Evolutionary conservation across 2,888 invertebrate species (phyloP), one percentile per base, ranked within the genome.

Genomic region (Drosophila pegasa): DNA sequence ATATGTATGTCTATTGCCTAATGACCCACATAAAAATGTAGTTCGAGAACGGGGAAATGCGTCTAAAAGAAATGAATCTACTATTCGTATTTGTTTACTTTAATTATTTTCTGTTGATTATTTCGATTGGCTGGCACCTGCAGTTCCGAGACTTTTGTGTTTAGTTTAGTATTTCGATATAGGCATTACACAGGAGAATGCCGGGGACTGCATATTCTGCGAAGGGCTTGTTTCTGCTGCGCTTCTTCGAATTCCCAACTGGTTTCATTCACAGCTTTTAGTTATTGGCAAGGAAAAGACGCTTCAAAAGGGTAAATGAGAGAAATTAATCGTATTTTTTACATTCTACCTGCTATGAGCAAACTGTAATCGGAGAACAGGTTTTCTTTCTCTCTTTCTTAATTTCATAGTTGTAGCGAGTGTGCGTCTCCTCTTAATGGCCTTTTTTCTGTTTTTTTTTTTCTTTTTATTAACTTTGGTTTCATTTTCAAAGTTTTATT

Each of bases 321-420:
- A 62, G 52, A 55, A 60, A 54, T 33, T 4, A 75, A 57, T 41
- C 60, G 38, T 51, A 61, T 75, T 31, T n/a, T 29, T 45, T 51
- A 48, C 27, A 55, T 48, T 54, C 43, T 86, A 77, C 68, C 78
- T 71, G 74, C 52, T 71, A 50, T 64, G 45, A 14, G 38, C 18
- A 27, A 35, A 57, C n/a, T 55, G 57, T 64, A 71, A 70, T 12
- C 52, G 16, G 37, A 61, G 51, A 74, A 76, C 73, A 56, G 55
- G 76, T 76, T 74, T 55, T 55, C 12, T 16, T 33, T 48, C 22
- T 22, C 18, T 43, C 35, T 43, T 29, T 64, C 37, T 50, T 10
- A 31, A 38, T 41, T 63, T 55, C 9, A 20, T 48, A 38, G 47
- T 51, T 56, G 6, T 25, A 40, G 33, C 50, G 40, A 9, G 35